A percentile compares a stretch with the other conserved stretches of the same genome.
These are phyloP conservation scores for Spea hammondii DNA, from an alignment of 2,797 vertebrate species.

Conservation along the genomic window DNA sequence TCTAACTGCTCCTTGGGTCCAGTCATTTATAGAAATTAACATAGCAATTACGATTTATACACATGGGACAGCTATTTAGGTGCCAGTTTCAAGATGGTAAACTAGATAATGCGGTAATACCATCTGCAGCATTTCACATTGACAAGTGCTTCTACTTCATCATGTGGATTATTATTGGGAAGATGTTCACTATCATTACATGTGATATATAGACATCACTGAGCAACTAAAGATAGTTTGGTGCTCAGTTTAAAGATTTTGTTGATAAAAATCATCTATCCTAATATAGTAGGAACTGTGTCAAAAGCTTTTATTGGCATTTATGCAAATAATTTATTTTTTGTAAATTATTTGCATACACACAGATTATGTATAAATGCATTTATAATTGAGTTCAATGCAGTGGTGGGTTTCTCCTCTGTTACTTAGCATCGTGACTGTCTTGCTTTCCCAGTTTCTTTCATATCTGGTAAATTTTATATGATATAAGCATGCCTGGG, in stretches of 20 bases:
- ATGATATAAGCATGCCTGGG: no score
- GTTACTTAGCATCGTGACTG: no score
- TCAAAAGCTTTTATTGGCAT: no score
- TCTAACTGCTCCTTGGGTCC: slow-evolving; percentile 36
- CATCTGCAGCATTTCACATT: slow-evolving; percentile 41
- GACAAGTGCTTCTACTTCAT: slow-evolving; percentile 28
- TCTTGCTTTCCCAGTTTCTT: no score
- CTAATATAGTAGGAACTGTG: no score
- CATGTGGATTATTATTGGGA: not conserved
- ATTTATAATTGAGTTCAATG: no score
- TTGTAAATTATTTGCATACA: no score
- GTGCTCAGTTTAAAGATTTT: not conserved
- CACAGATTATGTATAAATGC: no score
- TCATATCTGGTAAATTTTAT: no score
- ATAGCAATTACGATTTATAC: slow-evolving; percentile 38
- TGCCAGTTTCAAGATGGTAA: slow-evolving; percentile 45
- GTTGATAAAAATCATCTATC: no score
- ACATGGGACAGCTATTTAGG: slow-evolving; percentile 45
- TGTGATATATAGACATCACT: not conserved
- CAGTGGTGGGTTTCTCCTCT: no score
- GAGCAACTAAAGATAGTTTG: not conserved
- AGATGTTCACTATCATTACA: slow-evolving; percentile 10
- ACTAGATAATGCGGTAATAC: slow-evolving; percentile 38
- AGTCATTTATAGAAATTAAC: slow-evolving; percentile 42
- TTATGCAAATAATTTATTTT: no score